A percentile compares a stretch with the other conserved stretches of the same genome.
Evolutionary conservation across 2,888 invertebrate species (phyloP).

Genomic region (Ectemnius lituratus): DNA sequence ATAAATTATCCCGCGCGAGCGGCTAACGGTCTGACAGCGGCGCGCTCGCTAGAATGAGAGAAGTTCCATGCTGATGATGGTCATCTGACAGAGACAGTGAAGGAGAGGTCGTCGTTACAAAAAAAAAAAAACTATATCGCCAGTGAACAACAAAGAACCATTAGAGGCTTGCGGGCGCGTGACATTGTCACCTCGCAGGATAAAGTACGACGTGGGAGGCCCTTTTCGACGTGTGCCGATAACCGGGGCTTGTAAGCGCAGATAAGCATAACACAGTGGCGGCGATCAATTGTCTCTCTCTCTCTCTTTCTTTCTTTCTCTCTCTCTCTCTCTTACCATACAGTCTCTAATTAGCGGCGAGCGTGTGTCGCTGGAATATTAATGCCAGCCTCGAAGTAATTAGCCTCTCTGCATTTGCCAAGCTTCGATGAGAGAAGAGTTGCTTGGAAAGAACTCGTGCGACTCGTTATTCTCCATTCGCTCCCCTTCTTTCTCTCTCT

Average conservation of each 20-base stretch:
- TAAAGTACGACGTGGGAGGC: conserved; percentile 36
- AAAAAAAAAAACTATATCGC: background rate
- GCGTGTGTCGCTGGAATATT: conserved; percentile 13
- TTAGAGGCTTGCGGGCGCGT: conserved; percentile 29
- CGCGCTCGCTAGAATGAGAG: background rate
- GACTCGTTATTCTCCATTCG: no score
- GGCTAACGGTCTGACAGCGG: conserved; percentile 20
- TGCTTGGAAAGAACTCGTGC: no score
- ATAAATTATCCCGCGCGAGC: conserved; percentile 32
- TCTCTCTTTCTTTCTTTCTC: no score
- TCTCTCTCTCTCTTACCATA: no score
- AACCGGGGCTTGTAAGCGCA: conserved; percentile 37
- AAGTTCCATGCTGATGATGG: background rate
- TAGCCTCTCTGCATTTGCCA: no score
- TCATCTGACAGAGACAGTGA: background rate
- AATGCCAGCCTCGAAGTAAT: no score
- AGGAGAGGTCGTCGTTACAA: conserved; percentile 13
- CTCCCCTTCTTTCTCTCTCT: no score
- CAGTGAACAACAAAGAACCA: conserved; percentile 44
- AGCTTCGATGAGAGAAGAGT: no score
- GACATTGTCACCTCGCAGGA: conserved; percentile 31
- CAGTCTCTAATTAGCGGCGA: conserved; percentile 41
- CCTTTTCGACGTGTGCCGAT: conserved; percentile 47
- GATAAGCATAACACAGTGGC: conserved; percentile 28
- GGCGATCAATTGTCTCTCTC: conserved; percentile 10